Conservation (phyloP, 2,113 vertebrate species). For the Ciconia maguari region DNA sequence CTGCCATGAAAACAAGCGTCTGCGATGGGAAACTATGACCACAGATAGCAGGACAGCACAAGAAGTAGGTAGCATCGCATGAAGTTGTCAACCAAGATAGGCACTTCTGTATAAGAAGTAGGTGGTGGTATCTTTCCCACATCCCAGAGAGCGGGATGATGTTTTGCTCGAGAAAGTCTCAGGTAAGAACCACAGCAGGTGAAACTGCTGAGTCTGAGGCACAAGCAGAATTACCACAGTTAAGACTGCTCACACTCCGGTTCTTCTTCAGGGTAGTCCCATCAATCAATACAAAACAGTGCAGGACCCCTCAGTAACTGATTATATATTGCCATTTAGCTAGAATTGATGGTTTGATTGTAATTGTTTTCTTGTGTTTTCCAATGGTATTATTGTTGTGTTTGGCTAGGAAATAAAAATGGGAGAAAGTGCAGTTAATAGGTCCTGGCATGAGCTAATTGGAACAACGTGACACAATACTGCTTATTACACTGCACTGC, state of each 20-base stretch:
- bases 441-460: neutral
- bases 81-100: neutral
- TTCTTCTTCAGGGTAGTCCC: neutral
- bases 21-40: neutral
- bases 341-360: neutral
- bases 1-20: neutral
- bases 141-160: fast-evolving
- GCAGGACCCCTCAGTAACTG: neutral
- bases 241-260: neutral
- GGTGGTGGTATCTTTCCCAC: neutral
- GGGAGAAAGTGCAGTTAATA: slow-evolving; percentile 7
- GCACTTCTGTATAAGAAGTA: neutral
- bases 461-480: neutral
- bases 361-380: neutral
- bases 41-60: neutral
- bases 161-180: neutral
- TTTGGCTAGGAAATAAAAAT: slow-evolving; percentile 26
- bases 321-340: neutral
- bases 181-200: neutral
- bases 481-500: neutral
- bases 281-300: neutral
- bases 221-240: neutral
- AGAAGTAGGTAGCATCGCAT: neutral
- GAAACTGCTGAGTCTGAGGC: neutral
- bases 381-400: neutral